phyloP scores from a whole-genome alignment of 2,888 invertebrate species.

The Drosophila suboccidentalis region DNA sequence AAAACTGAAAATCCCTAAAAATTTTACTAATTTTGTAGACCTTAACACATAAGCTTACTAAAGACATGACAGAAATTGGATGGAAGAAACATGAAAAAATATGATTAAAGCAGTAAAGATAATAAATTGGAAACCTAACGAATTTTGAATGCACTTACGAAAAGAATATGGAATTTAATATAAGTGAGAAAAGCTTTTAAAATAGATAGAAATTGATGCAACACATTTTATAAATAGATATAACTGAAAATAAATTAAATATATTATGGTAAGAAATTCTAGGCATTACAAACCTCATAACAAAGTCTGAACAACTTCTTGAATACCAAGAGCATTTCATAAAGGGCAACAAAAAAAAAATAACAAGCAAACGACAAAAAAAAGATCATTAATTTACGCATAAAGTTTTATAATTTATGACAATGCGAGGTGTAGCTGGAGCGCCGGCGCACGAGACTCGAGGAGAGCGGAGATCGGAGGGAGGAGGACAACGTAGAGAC shows the following conservation, averaged over 20 bases:
- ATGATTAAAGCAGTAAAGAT: slow-evolving; percentile 30
- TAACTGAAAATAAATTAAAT: neutral
- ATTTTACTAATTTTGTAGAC: slow-evolving; percentile 68
- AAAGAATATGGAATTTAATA: neutral
- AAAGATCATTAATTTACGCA: slow-evolving; percentile 84
- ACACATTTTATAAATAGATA: too few relatives aligned
- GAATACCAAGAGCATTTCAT: slow-evolving; percentile 34
- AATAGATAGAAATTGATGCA: neutral
- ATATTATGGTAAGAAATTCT: slow-evolving; percentile 3
- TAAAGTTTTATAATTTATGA: slow-evolving; percentile 85
- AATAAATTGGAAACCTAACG: slow-evolving; percentile 20
- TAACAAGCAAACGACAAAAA: slow-evolving; percentile 25
- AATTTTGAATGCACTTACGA: slow-evolving; percentile 36
- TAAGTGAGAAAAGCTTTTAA: neutral
- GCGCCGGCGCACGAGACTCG: slow-evolving; percentile 64
- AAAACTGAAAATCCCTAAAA: slow-evolving; percentile 24
- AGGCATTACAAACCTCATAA: neutral
- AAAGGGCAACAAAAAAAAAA: slow-evolving; percentile 47
- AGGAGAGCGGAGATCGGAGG: neutral
- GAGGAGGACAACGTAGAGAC: neutral
- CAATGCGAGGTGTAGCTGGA: slow-evolving; percentile 80
- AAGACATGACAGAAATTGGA: slow-evolving; percentile 63
- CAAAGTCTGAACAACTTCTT: neutral
- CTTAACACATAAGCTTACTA: slow-evolving; percentile 76
- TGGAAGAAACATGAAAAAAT: slow-evolving; percentile 28